Percentiles rank a stretch among this genome's conserved stretches.
phyloP scores from a whole-genome alignment of 2,888 invertebrate species.

The Nomada flava region DNA sequence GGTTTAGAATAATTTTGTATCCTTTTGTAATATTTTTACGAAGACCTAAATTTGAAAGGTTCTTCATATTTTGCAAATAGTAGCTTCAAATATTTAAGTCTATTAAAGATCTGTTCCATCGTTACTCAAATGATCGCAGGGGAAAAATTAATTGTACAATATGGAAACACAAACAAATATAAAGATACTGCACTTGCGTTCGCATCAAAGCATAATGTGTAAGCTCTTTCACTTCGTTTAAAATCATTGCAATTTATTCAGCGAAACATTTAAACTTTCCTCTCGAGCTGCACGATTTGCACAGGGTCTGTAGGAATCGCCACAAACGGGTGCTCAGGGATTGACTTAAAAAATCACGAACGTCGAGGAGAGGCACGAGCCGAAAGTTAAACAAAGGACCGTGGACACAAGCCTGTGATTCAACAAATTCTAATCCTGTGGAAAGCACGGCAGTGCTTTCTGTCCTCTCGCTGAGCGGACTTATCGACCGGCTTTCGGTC shows the following conservation, averaged over 20 bases:
- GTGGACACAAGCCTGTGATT: constrained; percentile 35
- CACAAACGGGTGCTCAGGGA: not conserved
- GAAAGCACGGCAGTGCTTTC: constrained; percentile 23
- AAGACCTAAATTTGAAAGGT: too few species aligned
- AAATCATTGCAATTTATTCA: not conserved
- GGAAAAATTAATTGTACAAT: too few species aligned
- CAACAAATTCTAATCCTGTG: constrained; percentile 50
- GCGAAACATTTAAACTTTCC: not conserved
- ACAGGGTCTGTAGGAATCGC: not conserved
- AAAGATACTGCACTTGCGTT: too few species aligned
- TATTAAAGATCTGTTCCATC: too few species aligned
- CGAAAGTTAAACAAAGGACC: constrained; percentile 43
- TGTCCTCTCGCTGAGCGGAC: constrained; percentile 12
- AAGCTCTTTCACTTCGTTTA: not conserved
- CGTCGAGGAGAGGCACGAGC: constrained; percentile 8
- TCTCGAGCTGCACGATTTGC: not conserved
- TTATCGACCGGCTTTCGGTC: constrained; percentile 30
- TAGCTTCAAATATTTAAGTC: too few species aligned
- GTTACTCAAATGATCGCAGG: too few species aligned
- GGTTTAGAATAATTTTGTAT: too few species aligned
- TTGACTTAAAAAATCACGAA: constrained; percentile 33
- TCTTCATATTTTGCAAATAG: too few species aligned
- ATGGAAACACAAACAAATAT: too few species aligned
- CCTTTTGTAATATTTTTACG: too few species aligned
- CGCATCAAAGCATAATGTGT: too few species aligned